These are phyloP conservation scores for Trichogramma evanescens DNA, from an alignment of 2,888 invertebrate species.

Conservation along the genomic window DNA sequence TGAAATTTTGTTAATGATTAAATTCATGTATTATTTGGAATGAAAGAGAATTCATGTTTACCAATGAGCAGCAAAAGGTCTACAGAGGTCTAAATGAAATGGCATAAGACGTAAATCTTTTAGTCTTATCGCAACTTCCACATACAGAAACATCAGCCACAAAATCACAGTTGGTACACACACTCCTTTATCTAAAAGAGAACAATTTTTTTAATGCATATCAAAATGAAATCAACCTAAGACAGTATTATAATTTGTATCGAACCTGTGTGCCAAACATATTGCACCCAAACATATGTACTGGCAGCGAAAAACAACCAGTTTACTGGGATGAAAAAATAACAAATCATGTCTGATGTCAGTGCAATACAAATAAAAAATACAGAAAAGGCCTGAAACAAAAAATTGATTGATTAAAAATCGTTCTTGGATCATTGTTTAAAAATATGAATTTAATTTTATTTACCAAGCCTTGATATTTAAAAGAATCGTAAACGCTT, in stretches of 20 bases:
- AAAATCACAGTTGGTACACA: slow-evolving; percentile 90
- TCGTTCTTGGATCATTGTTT: background rate
- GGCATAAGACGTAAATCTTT: slow-evolving; percentile 76
- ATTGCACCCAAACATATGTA: slow-evolving; percentile 98
- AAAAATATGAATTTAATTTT: slow-evolving; percentile 6
- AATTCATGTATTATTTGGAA: background rate
- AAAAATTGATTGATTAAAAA: background rate
- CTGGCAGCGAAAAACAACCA: slow-evolving; percentile 97
- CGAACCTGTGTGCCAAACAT: slow-evolving; percentile 93
- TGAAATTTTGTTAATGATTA: background rate
- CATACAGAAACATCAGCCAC: slow-evolving; percentile 90
- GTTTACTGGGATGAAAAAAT: slow-evolving; percentile 96
- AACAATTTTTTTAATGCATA: background rate
- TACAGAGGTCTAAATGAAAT: slow-evolving; percentile 80
- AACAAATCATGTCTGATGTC: slow-evolving; percentile 97
- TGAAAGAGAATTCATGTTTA: slow-evolving; percentile 46
- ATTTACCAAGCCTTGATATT: slow-evolving; percentile 94
- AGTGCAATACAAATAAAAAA: slow-evolving; percentile 97
- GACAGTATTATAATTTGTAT: slow-evolving; percentile 4
- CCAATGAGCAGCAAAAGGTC: slow-evolving; percentile 96
- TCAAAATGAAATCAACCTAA: background rate
- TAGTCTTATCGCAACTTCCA: slow-evolving; percentile 84
- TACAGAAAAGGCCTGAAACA: slow-evolving; percentile 86
- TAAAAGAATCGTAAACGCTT: slow-evolving; percentile 94
- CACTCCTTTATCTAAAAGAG: slow-evolving; percentile 71